Evolutionary conservation across 2,113 vertebrate genomes (phyloP), one percentile per base, ranked within the genome.

Genomic region (Coryphaenoides rupestris): DNA sequence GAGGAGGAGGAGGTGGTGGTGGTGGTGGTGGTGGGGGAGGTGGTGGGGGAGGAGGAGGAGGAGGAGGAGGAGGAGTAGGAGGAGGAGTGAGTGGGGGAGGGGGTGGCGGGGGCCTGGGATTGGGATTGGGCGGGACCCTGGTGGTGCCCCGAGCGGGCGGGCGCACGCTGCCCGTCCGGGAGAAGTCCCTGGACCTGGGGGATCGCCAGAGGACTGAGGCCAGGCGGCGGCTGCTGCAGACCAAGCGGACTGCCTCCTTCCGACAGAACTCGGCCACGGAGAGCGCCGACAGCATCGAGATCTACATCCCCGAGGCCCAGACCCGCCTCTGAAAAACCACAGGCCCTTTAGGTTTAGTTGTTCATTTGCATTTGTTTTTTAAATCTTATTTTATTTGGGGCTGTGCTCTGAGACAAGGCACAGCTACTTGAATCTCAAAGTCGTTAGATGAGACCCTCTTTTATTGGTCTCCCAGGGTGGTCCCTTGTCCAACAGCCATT

Each of bases 301-400:
- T 99, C 91, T 99, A 96, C 92, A 98, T 98, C 92, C 96, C 96
- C 4, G 96, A 99, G 90, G 96, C 96, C 60, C 96, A 99, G 89
- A 98, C 96, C 84, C 93, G 96, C 87, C 96, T 98, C 89, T 98
- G 94, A 98, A 13, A 47, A 13, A 47, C 10, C 33, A 40, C 33
- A 12, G 33, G 33, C 33, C 33, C 28, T 12, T 40, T 40, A 12
- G 7, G 33, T 40, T 40, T 40, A 40, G 33, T 40, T 40, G 13
- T 12, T 10, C 33, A 12, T 40, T 40, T 10, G 13, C 7, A 40
- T 40, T 40, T 40, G 33, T 12, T n/a, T n/a, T n/a, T n/a, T n/a
- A n/a, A n/a, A n/a, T n/a, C n/a, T n/a, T n/a, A n/a, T n/a, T n/a
- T n/a, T n/a, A 40, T 40, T 7, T 1, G 9, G 33, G 33, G 33